Base-by-base conservation (phyloP, 1,140 invertebrate genomes). In the Xylocopa sonorina region DNA sequence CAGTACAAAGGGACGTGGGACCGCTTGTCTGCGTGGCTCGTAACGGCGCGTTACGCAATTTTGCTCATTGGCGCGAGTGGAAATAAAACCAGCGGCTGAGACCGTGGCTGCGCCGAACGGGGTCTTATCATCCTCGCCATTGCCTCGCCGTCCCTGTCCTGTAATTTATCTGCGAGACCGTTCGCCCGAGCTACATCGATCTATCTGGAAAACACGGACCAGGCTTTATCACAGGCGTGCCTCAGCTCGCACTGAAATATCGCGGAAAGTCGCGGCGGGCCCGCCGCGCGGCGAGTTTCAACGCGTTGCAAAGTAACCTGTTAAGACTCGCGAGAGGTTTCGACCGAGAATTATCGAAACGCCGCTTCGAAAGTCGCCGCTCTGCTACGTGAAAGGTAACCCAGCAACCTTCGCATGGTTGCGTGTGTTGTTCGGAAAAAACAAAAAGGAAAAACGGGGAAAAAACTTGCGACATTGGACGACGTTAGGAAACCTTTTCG, bases 31-130 rank as follows among this genome's bases (percentile, higher is more conserved):
- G 50, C 50, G 27, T 41, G 24, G 24, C 50, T 66, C 38, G 50
- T 55, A 53, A 75, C 60, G 6, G 9, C 2, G 50, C 18, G 73
- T 67, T 67, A 75, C 50, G 73, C 38, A 75, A 75, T 75, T 75
- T 67, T 32, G 14, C 43, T 66, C 27, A 66, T 75, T 67, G 73
- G 3, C 27, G n/a, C 2, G n/a, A 34, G 27, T 48, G 41, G 38
- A 57, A 67, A 67, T 66, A 43, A 67, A 55, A 66, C 60, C 29
- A 18, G 14, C 32, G 16, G 53, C 32, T n/a, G 16, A 43, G 38
- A 55, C n/a, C 38, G n/a, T 32, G 16, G 9, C 32, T 32, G 2
- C 27, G 14, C 18, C 10, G 72, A 53, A 74, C 48, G 21, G n/a
- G 4, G 46, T 60, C 57, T 62, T 73, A 63, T 63, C 58, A 6